Evolutionary conservation across 2,888 invertebrate genomes (phyloP).

Genomic region (Lottia gigantea): DNA sequence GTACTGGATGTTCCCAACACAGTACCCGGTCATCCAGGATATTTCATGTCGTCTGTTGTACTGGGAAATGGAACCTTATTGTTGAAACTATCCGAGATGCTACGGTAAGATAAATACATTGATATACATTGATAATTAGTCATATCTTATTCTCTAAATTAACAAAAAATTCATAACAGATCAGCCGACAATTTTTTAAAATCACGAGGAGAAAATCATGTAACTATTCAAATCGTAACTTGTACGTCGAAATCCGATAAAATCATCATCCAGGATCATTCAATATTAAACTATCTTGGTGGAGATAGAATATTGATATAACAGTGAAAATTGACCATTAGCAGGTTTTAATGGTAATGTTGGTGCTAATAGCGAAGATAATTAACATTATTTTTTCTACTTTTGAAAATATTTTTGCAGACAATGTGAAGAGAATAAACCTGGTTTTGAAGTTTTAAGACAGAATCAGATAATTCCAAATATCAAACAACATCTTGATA

Average conservation of each 20-base stretch:
- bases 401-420: background rate
- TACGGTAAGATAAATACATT: constrained; percentile 16
- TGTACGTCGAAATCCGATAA: too few species aligned
- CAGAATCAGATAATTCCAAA: background rate
- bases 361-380: too few species aligned
- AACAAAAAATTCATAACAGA: background rate
- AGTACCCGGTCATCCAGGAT: constrained; percentile 24
- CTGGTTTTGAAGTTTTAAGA: background rate
- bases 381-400: too few species aligned
- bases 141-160: background rate
- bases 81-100: constrained; percentile 17
- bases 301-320: too few species aligned
- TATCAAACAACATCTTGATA: background rate
- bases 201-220: too few species aligned
- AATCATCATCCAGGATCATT: too few species aligned
- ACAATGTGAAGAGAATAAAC: background rate
- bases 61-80: constrained; percentile 25
- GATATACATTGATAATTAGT: too few species aligned
- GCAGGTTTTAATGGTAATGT: too few species aligned
- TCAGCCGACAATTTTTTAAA: too few species aligned
- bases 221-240: too few species aligned
- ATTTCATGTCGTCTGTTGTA: constrained; percentile 24
- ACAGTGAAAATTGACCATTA: too few species aligned
- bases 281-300: too few species aligned
- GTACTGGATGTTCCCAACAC: constrained; percentile 24